Evolutionary conservation across 2,113 vertebrate genomes (phyloP), one percentile per base, ranked within the genome.

Genomic region (Leiothrix lutea): DNA sequence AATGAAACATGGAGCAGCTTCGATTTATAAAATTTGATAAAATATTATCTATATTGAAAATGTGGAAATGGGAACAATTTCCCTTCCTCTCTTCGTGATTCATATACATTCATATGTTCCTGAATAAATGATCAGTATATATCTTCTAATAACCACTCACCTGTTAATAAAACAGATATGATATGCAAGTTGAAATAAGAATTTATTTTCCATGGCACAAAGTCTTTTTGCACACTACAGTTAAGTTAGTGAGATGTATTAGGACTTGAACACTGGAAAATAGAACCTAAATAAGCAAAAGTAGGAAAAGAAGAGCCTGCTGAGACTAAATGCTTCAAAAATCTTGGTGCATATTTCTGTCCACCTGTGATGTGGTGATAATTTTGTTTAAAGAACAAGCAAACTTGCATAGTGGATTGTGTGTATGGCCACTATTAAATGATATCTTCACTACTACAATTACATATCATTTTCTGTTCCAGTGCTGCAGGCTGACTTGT

Each of bases 21-120:
- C 67, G 67, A 74, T 90, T 81, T 77, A 87, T 80, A 94, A 96
- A 95, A 86, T 70, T 42, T 23, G 25, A 40, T 84, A 61, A 80
- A 80, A 44, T 85, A 31, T 22, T 67, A 78, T 88, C 17, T 89
- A 20, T 84, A 72, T 69, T 84, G 42, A 61, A 92, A 89, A 65
- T 33, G 28, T 81, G 22, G 45, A 69, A 86, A 69, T 90, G 70
- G 60, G 20, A 75, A 66, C 21, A 70, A n/a, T 93, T 42, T 90
- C 18, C 7, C 11, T 90, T 75, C 23, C 6, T 89, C 11, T 33
- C 13, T 60, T 26, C 6, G 3, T 65, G 56, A 75, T 78, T 78
- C 44, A 44, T 48, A 56, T 36, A 81, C 10, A 13, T 91, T 91
- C 57, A 40, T 78, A 48, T 48, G 8, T 83, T 58, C 35, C 33